Evolutionary conservation across 2,888 invertebrate genomes (phyloP).

Genomic region (Diarsia mendica): DNA sequence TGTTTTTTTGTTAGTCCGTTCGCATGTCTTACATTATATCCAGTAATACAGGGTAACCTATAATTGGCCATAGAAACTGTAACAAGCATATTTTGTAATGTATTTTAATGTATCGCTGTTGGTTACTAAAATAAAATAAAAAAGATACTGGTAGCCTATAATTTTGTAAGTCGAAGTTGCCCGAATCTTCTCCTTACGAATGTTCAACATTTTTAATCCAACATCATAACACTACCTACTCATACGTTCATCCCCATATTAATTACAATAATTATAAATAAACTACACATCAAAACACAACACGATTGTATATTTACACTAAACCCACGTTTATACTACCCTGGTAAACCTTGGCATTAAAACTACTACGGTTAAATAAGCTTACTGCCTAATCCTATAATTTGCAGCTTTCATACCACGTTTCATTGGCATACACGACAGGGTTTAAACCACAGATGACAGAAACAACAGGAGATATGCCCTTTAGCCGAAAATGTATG

Average conservation of each 20-base stretch:
- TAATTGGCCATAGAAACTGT: too few relatives aligned
- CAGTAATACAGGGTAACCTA: too few relatives aligned
- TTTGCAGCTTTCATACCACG: conserved; percentile 45
- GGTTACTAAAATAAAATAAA: too few relatives aligned
- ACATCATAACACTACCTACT: too few relatives aligned
- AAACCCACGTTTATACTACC: conserved; percentile 38
- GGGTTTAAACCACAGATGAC: conserved; percentile 47
- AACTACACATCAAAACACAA: conserved; percentile 30
- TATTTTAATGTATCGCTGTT: too few relatives aligned
- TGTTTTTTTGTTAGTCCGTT: too few relatives aligned
- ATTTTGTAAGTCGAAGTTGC: not conserved
- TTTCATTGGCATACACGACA: conserved; percentile 56
- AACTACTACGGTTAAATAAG: conserved; percentile 27
- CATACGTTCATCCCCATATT: too few relatives aligned
- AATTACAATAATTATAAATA: not conserved
- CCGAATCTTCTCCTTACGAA: not conserved
- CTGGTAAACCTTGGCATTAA: conserved; percentile 36
- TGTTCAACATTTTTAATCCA: too few relatives aligned
- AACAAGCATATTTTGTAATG: too few relatives aligned
- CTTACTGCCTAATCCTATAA: conserved; percentile 45
- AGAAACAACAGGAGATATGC: too few relatives aligned
- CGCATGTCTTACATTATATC: too few relatives aligned
- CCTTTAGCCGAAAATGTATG: too few relatives aligned
- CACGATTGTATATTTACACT: conserved; percentile 33
- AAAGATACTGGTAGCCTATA: not conserved